Evolutionary conservation across 2,113 vertebrate species (phyloP), one percentile per base, ranked within the genome.

Genomic region (Pholis gunnellus): DNA sequence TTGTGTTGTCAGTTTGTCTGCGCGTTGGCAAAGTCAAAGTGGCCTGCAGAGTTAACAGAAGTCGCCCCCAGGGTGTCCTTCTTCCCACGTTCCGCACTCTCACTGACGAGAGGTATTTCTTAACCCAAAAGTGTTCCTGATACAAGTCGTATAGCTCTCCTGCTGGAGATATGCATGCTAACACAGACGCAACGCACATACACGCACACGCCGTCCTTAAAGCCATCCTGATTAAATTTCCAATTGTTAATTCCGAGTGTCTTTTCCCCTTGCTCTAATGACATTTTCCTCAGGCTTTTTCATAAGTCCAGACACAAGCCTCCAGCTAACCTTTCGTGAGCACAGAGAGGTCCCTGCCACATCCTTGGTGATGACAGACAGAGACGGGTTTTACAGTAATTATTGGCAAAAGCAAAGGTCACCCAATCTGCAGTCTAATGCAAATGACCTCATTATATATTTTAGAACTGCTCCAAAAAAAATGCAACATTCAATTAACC

Each of bases 391-490:
- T 95, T 91, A 94, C 93, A 93, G 94, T 96, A 96, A 97, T 97
- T 96, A 97, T 94, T 95, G 95, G 92, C 95, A 95, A 95, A 96
- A 95, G 93, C 94, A 97, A 96, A 97, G 96, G 95, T 96, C 94
- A 96, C 29, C 80, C 91, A 94, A 95, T 96, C 95, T 94, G 88
- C 91, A 95, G 93, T 90, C 89, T 95, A 94, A 97, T 96, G 95
- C 93, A 96, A 96, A 96, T 94, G 92, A 94, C 93, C 95, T 96
- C 95, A 96, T 96, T 96, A 94, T 92, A 95, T 95, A 93, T 94
- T 94, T 94, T 93, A 91, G 87, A 91, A 91, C 84, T 90, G 90
- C 92, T 93, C 94, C 84, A 92, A 95, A 95, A 84, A 52, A 85
- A 93, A 94, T 94, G 92, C 95, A 92, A 94, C 95, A 95, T 94